A percentile compares a stretch with the other conserved stretches of the same genome.
Evolutionary conservation across 2,113 vertebrate genomes (phyloP).

Genomic region (Mus pahari): DNA sequence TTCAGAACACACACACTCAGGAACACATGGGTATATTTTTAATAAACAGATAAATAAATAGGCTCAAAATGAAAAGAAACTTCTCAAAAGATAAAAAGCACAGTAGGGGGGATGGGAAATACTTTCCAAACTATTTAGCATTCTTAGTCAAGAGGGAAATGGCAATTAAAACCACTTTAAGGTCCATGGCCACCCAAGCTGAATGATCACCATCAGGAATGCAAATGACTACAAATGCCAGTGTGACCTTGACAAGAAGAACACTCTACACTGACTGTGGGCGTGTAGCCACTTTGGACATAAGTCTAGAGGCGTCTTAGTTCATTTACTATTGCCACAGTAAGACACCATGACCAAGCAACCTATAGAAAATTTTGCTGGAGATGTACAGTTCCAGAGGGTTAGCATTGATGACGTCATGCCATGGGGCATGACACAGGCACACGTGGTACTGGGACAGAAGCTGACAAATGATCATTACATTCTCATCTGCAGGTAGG

Average conservation of each 20-base stretch:
- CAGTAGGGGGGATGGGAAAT: not conserved
- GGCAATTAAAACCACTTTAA: not conserved
- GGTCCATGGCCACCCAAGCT: not conserved
- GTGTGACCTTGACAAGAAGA: not conserved
- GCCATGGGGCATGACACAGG: not conserved
- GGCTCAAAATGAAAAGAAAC: not conserved
- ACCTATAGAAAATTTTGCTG: not conserved
- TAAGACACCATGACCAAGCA: not conserved
- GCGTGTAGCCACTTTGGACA: not conserved
- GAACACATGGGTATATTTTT: not conserved
- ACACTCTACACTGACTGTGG: not conserved
- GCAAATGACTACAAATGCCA: not conserved
- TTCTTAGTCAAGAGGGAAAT: not conserved
- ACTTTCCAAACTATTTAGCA: not conserved
- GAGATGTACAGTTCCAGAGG: not conserved
- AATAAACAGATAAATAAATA: not conserved
- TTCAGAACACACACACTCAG: not conserved
- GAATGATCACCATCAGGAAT: not conserved
- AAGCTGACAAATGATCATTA: not conserved
- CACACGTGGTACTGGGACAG: not conserved
- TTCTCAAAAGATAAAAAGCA: not conserved
- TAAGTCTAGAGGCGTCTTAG: not conserved
- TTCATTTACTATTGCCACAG: not conserved
- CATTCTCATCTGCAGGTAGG: not conserved
- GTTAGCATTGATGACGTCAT: not conserved